These are phyloP conservation scores for Therioaphis trifolii DNA, from an alignment of 2,888 invertebrate species.

Conservation along the genomic window DNA sequence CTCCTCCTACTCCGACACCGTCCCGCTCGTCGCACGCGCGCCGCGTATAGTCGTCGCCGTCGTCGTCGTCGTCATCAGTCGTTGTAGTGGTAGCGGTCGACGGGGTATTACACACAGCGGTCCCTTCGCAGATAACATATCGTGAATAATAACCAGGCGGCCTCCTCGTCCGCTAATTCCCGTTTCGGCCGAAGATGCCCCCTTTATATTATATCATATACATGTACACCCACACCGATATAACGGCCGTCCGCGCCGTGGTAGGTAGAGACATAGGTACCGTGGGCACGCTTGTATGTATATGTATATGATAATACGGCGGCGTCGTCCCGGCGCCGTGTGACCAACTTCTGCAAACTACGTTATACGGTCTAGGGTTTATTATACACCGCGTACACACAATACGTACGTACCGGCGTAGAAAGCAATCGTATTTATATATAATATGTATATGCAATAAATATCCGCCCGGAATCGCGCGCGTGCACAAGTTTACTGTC, in stretches of 20 bases:
- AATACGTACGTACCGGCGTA: too few species aligned
- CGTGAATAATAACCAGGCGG: conserved; percentile 61
- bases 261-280: too few species aligned
- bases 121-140: conserved; percentile 62
- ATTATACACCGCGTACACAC: too few species aligned
- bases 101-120: conserved; percentile 16
- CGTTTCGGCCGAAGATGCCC: conserved; percentile 12
- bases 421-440: too few species aligned
- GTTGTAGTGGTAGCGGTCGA: neutral
- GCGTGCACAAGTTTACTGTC: too few species aligned
- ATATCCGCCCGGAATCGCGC: too few species aligned
- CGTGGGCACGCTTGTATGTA: too few species aligned
- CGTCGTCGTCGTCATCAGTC: neutral
- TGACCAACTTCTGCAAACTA: conserved; percentile 1
- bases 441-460: too few species aligned
- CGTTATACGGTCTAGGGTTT: neutral
- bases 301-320: too few species aligned
- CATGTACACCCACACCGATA: neutral
- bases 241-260: neutral
- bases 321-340: neutral
- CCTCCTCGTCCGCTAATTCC: conserved; percentile 36
- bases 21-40: neutral
- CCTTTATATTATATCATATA: conserved; percentile 11
- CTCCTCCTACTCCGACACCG: too few species aligned
- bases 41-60: neutral